A percentile compares a stretch with the other conserved stretches of the same genome.
These are phyloP conservation scores for Lanius ludovicianus DNA, from an alignment of 2,113 vertebrate genomes.

Conservation along the genomic window DNA sequence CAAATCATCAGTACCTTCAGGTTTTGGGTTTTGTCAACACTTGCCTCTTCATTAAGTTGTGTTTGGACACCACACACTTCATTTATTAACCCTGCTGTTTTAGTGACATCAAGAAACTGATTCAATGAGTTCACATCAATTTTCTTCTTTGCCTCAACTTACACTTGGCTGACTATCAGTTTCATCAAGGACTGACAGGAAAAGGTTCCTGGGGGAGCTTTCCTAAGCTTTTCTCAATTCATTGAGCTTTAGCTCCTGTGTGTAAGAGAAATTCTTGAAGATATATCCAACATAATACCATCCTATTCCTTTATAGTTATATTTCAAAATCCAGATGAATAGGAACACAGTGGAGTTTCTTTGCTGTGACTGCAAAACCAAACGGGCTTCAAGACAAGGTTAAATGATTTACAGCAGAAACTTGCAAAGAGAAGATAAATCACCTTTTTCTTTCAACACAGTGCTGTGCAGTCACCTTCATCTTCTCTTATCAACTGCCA, in stretches of 20 bases:
- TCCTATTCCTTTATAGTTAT: neutral
- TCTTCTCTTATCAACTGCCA: slow-evolving; percentile 17
- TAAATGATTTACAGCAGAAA: neutral
- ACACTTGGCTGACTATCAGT: neutral
- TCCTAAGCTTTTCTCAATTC: neutral
- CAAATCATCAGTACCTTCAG: accelerated
- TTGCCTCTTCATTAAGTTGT: neutral
- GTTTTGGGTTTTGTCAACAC: neutral
- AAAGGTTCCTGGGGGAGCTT: neutral
- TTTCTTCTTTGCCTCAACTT: neutral
- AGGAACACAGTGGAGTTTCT: neutral
- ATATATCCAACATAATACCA: neutral
- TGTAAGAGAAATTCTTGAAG: neutral
- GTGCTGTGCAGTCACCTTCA: neutral
- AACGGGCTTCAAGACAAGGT: neutral
- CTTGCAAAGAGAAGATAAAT: neutral
- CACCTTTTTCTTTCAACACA: neutral
- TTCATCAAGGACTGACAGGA: neutral
- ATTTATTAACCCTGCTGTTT: neutral
- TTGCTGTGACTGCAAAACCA: neutral
- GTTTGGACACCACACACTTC: neutral
- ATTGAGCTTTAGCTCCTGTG: neutral
- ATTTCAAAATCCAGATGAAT: neutral
- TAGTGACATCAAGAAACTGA: neutral
- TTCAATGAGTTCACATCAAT: neutral